phyloP scores from a whole-genome alignment of 2,113 vertebrate genomes.

The Syrrhaptes paradoxus region DNA sequence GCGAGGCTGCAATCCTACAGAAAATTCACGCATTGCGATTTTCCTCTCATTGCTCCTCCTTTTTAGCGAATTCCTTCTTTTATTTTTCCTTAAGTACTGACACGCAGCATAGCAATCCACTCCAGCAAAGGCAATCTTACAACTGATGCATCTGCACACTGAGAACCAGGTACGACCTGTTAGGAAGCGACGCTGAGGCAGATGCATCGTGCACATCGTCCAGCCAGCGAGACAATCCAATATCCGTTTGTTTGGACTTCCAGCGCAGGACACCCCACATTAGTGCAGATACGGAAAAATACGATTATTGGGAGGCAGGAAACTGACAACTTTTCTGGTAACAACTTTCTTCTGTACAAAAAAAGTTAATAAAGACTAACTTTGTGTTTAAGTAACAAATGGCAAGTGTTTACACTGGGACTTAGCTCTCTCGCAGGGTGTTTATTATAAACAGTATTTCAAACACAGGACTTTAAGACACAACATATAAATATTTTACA shows the following conservation, averaged over 20 bases:
- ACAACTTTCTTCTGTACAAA: neutral
- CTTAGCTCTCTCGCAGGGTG: slow-evolving; percentile 38
- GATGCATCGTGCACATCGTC: neutral
- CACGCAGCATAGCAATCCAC: neutral
- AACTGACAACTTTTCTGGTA: neutral
- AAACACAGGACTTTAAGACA: slow-evolving; percentile 70
- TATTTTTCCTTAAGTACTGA: neutral
- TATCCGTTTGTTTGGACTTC: neutral
- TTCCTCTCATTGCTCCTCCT: neutral
- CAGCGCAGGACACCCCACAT: slow-evolving; percentile 26
- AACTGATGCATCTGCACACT: neutral
- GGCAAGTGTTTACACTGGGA: slow-evolving; percentile 11
- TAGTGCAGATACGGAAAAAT: neutral
- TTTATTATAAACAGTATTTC: slow-evolving; percentile 76
- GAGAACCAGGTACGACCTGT: neutral
- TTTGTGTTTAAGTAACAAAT: neutral
- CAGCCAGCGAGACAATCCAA: neutral
- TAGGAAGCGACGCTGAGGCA: neutral
- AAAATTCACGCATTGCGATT: neutral
- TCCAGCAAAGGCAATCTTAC: neutral
- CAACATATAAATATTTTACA: slow-evolving; percentile 80
- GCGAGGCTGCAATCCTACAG: neutral
- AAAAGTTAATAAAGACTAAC: neutral
- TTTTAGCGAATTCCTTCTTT: neutral
- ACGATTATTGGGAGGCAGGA: neutral